phyloP scores from a whole-genome alignment of 2,113 vertebrate genomes.

The Motacilla tschutschensis region DNA sequence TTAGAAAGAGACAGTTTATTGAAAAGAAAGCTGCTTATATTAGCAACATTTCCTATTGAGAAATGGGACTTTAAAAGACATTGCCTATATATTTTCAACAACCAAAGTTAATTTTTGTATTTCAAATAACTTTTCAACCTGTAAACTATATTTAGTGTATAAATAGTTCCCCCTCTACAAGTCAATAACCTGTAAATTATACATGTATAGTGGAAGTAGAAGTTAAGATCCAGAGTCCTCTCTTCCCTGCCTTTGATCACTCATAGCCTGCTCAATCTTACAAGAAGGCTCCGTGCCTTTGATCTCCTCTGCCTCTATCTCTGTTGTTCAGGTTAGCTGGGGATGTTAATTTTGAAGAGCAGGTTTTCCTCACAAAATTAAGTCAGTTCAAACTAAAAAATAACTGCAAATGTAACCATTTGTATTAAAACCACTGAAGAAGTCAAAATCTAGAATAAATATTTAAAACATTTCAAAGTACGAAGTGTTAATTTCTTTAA shows the following conservation, averaged over 20 bases:
- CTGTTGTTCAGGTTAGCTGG: neutral
- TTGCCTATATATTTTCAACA: neutral
- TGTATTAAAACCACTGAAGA: neutral
- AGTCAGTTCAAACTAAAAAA: neutral
- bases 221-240: constrained; percentile 28
- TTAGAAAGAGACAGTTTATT: neutral
- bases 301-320: neutral
- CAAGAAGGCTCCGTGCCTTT: constrained; percentile 2
- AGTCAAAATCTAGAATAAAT: neutral
- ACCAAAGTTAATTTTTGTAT: neutral
- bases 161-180: neutral
- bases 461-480: neutral
- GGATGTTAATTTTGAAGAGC: neutral
- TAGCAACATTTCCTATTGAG: neutral
- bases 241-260: constrained; percentile 52
- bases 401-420: neutral
- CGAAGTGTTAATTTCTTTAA: neutral
- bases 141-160: neutral
- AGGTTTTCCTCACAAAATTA: neutral
- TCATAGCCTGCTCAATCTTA: constrained; percentile 41
- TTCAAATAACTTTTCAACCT: neutral
- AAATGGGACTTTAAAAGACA: neutral
- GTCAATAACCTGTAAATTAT: constrained; percentile 49
- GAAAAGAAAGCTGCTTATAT: neutral
- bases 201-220: neutral